phyloP scores from a whole-genome alignment of 1,140 invertebrate species.

The Drosophila mauritiana region DNA sequence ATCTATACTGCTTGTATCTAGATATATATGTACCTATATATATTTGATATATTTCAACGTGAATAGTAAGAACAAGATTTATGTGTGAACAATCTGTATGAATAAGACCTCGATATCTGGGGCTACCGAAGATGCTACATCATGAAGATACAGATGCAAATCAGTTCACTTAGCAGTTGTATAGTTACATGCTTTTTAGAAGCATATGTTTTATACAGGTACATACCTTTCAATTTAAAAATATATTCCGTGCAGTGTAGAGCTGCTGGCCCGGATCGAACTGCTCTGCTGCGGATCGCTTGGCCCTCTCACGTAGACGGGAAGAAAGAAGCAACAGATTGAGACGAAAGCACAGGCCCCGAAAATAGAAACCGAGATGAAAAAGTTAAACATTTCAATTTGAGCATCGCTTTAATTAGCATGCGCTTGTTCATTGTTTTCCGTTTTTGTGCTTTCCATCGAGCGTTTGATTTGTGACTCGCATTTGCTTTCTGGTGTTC shows the following conservation, averaged over 20 bases:
- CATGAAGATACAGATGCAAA: neutral
- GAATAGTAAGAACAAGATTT: no score
- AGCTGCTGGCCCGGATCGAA: slow-evolving; percentile 23
- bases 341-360: slow-evolving; percentile 24
- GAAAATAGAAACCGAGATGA: slow-evolving; percentile 42
- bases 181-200: no score
- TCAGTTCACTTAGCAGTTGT: no score
- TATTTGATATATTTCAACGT: no score
- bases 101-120: no score
- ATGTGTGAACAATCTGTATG: no score
- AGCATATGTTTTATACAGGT: no score
- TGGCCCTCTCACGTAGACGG: slow-evolving; percentile 13
- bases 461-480: slow-evolving; percentile 61
- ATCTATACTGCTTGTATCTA: no score
- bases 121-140: no score
- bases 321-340: slow-evolving; percentile 1
- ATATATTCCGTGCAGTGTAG: slow-evolving; percentile 16
- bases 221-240: no score
- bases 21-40: no score
- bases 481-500: slow-evolving; percentile 40
- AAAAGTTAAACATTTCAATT: slow-evolving; percentile 82
- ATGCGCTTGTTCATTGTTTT: slow-evolving; percentile 80
- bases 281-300: slow-evolving; percentile 48
- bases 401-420: slow-evolving; percentile 78
- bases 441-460: slow-evolving; percentile 62